phyloP scores from a whole-genome alignment of 1,140 invertebrate genomes.

The Bombus sylvicola region DNA sequence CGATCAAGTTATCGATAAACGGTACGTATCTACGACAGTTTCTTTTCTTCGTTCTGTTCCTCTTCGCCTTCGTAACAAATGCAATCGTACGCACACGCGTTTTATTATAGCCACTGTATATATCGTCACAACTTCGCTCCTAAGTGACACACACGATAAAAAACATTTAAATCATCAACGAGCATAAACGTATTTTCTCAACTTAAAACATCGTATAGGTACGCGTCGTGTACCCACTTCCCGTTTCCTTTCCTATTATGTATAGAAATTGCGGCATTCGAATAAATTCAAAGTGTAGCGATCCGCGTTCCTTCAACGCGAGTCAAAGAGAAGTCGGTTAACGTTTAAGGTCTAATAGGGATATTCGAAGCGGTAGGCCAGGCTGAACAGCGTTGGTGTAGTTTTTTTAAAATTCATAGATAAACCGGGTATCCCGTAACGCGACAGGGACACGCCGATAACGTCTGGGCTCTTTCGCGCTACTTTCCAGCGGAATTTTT shows the following conservation, averaged over 20 bases:
- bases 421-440: slow-evolving; percentile 10
- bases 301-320: not conserved
- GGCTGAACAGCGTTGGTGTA: not conserved
- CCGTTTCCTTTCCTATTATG: too few relatives aligned
- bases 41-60: too few relatives aligned
- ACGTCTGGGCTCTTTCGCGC: not conserved
- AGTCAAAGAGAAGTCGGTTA: not conserved
- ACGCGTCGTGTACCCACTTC: not conserved
- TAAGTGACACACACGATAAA: too few relatives aligned
- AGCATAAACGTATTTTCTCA: too few relatives aligned
- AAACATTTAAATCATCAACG: too few relatives aligned
- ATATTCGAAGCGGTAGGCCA: not conserved
- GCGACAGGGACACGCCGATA: slow-evolving; percentile 15
- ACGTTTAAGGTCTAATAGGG: slow-evolving; percentile 1
- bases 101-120: too few relatives aligned
- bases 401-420: slow-evolving; percentile 25
- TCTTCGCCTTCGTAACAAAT: too few relatives aligned
- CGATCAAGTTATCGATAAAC: not conserved
- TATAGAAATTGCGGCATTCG: not conserved
- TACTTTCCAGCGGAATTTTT: slow-evolving; percentile 29
- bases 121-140: too few relatives aligned
- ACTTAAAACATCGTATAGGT: too few relatives aligned
- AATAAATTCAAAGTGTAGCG: not conserved
- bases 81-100: too few relatives aligned
- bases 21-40: too few relatives aligned